These are phyloP conservation scores for Xyrauchen texanus DNA, from an alignment of 2,113 vertebrate species.

Conservation along the genomic window DNA sequence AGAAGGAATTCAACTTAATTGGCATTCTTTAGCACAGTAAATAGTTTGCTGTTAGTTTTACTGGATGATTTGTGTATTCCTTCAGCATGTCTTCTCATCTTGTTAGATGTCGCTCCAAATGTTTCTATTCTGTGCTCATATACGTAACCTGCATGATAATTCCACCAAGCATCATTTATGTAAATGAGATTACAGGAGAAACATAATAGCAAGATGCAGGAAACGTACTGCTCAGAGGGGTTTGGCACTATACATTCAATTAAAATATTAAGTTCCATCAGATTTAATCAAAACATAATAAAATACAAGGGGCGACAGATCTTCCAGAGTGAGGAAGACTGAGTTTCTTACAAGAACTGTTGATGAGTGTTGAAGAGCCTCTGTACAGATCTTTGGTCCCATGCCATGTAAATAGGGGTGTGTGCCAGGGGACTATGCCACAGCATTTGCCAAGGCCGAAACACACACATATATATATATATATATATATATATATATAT, in stretches of 20 bases:
- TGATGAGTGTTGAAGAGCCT: constrained; percentile 15
- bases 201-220: constrained; percentile 86
- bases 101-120: constrained; percentile 43
- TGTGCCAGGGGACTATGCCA: constrained; percentile 33
- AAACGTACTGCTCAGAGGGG: constrained; percentile 93
- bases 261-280: constrained; percentile 95
- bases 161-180: constrained; percentile 95
- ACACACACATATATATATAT: constrained; percentile 7
- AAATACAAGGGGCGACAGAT: constrained; percentile 89
- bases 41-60: not conserved
- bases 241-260: constrained; percentile 97
- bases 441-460: constrained; percentile 35
- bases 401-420: constrained; percentile 43
- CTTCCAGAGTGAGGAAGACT: constrained; percentile 79
- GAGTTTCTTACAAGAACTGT: constrained; percentile 9
- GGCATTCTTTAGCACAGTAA: not conserved
- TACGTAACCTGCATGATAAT: constrained; percentile 82
- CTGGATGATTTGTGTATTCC: not conserved
- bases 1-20: too few species aligned
- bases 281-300: constrained; percentile 98
- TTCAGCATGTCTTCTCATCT: constrained; percentile 67
- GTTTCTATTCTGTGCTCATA: constrained; percentile 76
- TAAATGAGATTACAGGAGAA: constrained; percentile 98
- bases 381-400: constrained; percentile 38
- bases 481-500: too few species aligned